These are phyloP conservation scores for Fratercula arctica DNA, from an alignment of 2,797 vertebrate species.

Conservation along the genomic window DNA sequence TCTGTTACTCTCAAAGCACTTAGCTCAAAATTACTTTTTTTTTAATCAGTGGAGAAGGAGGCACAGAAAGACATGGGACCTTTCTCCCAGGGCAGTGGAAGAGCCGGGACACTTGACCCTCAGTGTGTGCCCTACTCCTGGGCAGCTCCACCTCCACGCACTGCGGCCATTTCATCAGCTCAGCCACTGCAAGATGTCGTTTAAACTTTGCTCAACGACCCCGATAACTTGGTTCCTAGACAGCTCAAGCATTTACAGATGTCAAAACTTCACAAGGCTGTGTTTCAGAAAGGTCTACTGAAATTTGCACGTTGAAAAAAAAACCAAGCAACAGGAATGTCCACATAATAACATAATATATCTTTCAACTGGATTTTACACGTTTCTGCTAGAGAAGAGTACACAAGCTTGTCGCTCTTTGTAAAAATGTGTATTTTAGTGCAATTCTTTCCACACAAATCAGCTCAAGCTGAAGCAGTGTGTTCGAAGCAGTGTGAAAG, in stretches of 20 bases:
- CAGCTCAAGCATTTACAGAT: background rate
- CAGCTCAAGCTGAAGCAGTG: background rate
- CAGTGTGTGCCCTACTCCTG: background rate
- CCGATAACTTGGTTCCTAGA: background rate
- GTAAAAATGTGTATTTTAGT: slow-evolving; percentile 23
- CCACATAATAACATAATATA: background rate
- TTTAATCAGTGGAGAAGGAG: background rate
- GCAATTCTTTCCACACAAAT: background rate
- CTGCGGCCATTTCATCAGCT: background rate
- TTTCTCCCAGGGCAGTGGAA: background rate
- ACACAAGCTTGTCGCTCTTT: background rate
- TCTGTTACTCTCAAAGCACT: background rate
- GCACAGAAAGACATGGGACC: background rate
- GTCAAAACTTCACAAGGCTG: background rate
- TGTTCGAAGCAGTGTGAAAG: background rate
- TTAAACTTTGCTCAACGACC: background rate
- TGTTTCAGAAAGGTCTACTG: background rate
- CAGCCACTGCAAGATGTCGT: background rate
- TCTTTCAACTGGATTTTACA: slow-evolving; percentile 17
- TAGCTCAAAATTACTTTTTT: background rate
- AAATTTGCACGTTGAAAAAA: background rate
- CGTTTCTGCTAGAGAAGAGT: background rate
- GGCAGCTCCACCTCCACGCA: background rate
- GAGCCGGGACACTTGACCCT: background rate
- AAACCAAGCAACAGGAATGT: background rate